Evolutionary conservation across 2,797 vertebrate genomes (phyloP).

Genomic region (Monodelphis domestica): DNA sequence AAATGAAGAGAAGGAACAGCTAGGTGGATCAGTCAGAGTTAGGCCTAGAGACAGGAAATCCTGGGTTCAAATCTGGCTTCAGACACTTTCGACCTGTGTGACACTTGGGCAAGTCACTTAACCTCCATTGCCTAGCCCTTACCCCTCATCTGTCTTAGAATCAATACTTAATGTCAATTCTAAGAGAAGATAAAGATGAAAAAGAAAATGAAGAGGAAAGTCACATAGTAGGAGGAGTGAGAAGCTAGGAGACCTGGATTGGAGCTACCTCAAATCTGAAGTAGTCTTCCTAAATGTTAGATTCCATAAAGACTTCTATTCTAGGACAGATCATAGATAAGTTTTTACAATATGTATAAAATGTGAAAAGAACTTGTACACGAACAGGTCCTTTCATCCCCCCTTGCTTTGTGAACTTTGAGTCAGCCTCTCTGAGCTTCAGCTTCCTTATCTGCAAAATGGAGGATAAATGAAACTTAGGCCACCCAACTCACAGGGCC

Average conservation of each 20-base stretch:
- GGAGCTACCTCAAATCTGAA: background rate
- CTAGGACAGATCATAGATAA: background rate
- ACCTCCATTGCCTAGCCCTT: too few species aligned
- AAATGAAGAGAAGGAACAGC: too few species aligned
- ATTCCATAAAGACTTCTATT: background rate
- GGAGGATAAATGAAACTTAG: background rate
- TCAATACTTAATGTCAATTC: too few species aligned
- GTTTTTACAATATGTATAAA: background rate
- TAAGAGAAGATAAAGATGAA: too few species aligned
- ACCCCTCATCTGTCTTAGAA: too few species aligned
- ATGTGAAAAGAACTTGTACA: background rate
- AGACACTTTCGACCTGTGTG: too few species aligned
- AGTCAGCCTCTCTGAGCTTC: background rate
- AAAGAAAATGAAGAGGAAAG: background rate
- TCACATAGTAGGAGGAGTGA: background rate
- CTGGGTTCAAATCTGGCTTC: too few species aligned
- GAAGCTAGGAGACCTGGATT: background rate
- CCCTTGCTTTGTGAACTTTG: background rate
- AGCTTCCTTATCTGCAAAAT: background rate
- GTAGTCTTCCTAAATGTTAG: background rate
- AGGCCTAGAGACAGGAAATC: too few species aligned
- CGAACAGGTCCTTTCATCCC: background rate
- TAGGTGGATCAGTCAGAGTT: too few species aligned
- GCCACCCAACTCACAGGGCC: background rate
- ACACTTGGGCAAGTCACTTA: too few species aligned